Evolutionary conservation across 2,888 invertebrate genomes (phyloP), one percentile per base, ranked within the genome.

Genomic region (Leucophora obtusa): DNA sequence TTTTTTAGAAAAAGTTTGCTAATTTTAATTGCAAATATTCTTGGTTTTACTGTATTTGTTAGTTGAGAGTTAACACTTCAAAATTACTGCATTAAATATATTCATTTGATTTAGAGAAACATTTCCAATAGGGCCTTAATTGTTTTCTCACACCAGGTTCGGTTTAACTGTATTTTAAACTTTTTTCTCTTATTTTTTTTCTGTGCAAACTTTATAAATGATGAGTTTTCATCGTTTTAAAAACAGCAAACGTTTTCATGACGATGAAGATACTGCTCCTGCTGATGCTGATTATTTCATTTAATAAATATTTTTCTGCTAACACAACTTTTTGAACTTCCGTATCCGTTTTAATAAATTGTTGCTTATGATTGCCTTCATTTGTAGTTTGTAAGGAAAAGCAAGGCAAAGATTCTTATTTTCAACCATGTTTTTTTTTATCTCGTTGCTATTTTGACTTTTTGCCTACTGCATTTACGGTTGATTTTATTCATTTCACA

Each of bases 271-370:
- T 38, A 11, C 38, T 10, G 38, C 14, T 38, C 14, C 17, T 33
- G 14, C 15, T 51, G 7, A 54, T 62, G 14, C n/a, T 50, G n/a
- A 54, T 62, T 14, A 54, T 47, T 62, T 63, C 47, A 47, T 51
- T 47, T 54, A 43, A 56, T 21, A 72, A 47, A 62, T 47, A 14
- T 72, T 71, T 68, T 72, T 77, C 21, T 68, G 50, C 62, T 38
- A 68, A 56, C 68, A 54, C 56, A 68, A 71, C 56, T 62, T 72
- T 70, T 21, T 68, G 28, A 38, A 78, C 72, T 78, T 78, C 78
- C 78, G 78, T 38, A 78, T 78, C 72, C 72, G 72, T 66, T 78
- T 72, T 56, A 72, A 72, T 78, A 78, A 78, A 72, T 72, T 72
- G 51, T 72, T 72, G 54, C 78, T 78, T 38, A 51, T 78, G 78